Base-by-base conservation (phyloP, 1,140 invertebrate genomes). In the Mesaphorura yosii region DNA sequence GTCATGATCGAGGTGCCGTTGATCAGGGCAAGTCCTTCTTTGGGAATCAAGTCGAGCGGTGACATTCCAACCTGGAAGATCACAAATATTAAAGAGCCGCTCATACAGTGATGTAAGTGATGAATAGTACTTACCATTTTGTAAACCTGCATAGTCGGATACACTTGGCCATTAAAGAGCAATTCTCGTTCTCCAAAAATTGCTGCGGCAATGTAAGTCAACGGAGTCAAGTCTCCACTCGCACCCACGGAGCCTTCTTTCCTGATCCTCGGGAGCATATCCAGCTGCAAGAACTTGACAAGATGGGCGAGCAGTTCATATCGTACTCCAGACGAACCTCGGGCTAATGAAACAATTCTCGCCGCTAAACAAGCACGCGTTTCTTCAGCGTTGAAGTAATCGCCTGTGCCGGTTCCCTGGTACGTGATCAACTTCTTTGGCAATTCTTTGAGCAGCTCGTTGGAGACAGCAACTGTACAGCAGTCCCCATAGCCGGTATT, bases 1-100 rank as follows among this genome's bases (percentile, higher is more conserved):
- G 38, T 51, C 48, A 51, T 51, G 3, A 27, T 38, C 5, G 48
- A 51, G 19, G 48, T 51, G 6, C 48, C 47, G 22, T 48, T 48
- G n/a, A 48, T 34, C 47, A 48, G 17, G 10, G 47, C 47, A 20
- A 51, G 22, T 12, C 34, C 48, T 40, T 51, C 48, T 26, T 51
- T 51, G 3, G 48, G 48, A 10, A 44, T 23, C 15, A 51, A 27
- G 12, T 25, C 7, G 19, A 51, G 5, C 6, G 48, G 48, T 7
- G 19, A 40, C 12, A 51, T 44, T 4, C 26, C 38, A 6, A 51
- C 12, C 48, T 51, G 45, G 7, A 47, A 47, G n/a, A 26, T 14
- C 7, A 47, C 28, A 6, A 12, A 12, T 12, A 42, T 15, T 42
- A 42, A 42, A 42, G 20, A 34, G 10, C 10, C 31, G n/a, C 10